A percentile compares a stretch with the other conserved stretches of the same genome.
phyloP scores from a whole-genome alignment of 2,888 invertebrate species.

The Trissonchulus sp. region DNA sequence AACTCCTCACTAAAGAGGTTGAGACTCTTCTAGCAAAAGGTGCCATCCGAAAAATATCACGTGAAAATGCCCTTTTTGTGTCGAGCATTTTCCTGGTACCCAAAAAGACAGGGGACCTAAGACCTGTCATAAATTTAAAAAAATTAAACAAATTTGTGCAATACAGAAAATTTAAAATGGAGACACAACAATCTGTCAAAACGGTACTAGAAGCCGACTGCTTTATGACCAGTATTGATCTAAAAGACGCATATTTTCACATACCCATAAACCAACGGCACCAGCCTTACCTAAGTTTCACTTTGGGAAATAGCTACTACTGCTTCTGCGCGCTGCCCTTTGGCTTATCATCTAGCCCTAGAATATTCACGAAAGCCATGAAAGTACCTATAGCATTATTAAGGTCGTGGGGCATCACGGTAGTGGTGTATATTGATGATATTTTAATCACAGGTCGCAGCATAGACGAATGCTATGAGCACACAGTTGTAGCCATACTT shows the following conservation, averaged over 20 bases:
- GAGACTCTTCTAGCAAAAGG: too few relatives aligned
- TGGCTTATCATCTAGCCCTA: not conserved
- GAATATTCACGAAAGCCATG: not conserved
- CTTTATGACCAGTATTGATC: not conserved
- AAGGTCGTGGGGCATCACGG: not conserved
- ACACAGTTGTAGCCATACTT: not conserved
- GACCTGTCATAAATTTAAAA: not conserved
- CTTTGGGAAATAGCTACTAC: not conserved
- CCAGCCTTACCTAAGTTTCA: not conserved
- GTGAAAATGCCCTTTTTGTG: too few relatives aligned
- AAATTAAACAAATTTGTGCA: not conserved
- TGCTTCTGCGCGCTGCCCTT: not conserved
- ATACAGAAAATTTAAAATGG: not conserved
- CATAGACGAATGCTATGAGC: not conserved
- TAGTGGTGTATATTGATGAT: not conserved
- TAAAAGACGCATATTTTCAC: constrained; percentile 1
- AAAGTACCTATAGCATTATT: not conserved
- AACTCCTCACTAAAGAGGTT: too few relatives aligned
- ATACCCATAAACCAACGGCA: not conserved
- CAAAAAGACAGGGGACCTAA: not conserved
- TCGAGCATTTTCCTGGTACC: not conserved
- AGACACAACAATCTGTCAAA: not conserved
- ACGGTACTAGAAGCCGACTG: not conserved
- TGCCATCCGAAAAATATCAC: too few relatives aligned
- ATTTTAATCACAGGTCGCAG: not conserved